Base-by-base conservation (phyloP, 2,888 invertebrate genomes). In the Napeogenes sylphis region DNA sequence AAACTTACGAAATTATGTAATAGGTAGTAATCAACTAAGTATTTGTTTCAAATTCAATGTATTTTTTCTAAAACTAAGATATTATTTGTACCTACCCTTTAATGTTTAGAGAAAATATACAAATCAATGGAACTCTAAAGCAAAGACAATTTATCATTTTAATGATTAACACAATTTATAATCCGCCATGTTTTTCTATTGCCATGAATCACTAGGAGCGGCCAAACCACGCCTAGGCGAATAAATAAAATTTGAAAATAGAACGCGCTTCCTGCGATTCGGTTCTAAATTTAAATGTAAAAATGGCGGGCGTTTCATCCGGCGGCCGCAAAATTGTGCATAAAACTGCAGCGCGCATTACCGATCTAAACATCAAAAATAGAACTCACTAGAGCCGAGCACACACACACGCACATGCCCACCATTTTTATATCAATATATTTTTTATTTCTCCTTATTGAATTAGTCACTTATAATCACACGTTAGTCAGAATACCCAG, bases 361-460 rank as follows among this genome's bases (percentile, higher is more conserved):
- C 82, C 84, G 86, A 90, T 89, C 86, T 85, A 84, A 85, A 87
- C 87, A 85, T 87, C 88, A 89, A 89, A 90, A 90, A 90, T 90
- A 90, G 90, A 88, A 83, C 80, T 73, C 71, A 76, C 82, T 83
- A 82, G 80, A 62, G 69, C 77, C 77, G 68, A 64, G 84, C 71
- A 57, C 78, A 82, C 70, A 64, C 56, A 64, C 58, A 59, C 56
- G 14, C 70, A 64, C 56, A 64, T 56, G 61, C 56, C 47, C 4
- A 14, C 2, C 30, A 10, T 4, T 3, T 30, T 30, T 8, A 30
- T 4, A 30, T 51, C 21, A 30, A 51, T 30, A 30, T 21, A 30
- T 30, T 51, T 42, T 10, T 42, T 10, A 42, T 42, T 10, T 10
- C 42, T 42, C 10, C 42, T 42, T 12, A 42, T 3, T 42, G 8